Evolutionary conservation across 2,113 vertebrate genomes (phyloP).

Genomic region (Castor canadensis): DNA sequence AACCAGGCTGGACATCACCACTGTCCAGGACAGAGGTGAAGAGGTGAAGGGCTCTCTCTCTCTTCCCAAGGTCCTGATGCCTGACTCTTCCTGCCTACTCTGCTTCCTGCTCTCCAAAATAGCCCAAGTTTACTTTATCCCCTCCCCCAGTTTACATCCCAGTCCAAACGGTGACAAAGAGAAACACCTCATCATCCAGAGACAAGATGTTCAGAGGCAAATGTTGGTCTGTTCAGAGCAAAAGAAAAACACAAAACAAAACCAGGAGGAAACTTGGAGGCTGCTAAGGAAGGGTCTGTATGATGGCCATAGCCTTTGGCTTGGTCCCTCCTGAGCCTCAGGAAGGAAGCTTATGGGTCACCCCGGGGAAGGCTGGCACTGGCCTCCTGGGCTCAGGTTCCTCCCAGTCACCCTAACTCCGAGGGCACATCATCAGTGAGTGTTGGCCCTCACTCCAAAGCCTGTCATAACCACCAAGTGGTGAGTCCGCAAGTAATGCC

Average conservation of each 20-base stretch:
- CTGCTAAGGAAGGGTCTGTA: background rate
- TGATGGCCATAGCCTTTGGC: background rate
- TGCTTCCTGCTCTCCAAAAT: conserved; percentile 34
- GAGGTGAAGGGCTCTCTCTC: background rate
- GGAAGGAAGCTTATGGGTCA: background rate
- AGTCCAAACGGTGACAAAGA: conserved; percentile 33
- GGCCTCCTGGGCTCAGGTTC: background rate
- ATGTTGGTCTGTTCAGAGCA: conserved; percentile 45
- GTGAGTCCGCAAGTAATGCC: background rate
- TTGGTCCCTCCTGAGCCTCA: background rate
- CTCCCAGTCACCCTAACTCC: background rate
- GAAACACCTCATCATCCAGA: conserved; percentile 70
- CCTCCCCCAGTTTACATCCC: conserved; percentile 36
- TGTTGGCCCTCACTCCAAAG: background rate
- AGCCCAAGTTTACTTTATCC: conserved; percentile 21
- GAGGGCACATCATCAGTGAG: background rate
- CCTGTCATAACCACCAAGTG: background rate
- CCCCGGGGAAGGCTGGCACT: background rate
- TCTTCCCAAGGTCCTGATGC: background rate
- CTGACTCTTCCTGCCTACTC: background rate
- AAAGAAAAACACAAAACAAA: conserved; percentile 21
- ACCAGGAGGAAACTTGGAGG: background rate
- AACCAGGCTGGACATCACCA: background rate
- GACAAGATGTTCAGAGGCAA: conserved; percentile 71
- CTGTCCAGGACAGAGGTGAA: background rate